Conservation (phyloP, 1,140 invertebrate genomes). For the Diabrotica undecimpunctata region DNA sequence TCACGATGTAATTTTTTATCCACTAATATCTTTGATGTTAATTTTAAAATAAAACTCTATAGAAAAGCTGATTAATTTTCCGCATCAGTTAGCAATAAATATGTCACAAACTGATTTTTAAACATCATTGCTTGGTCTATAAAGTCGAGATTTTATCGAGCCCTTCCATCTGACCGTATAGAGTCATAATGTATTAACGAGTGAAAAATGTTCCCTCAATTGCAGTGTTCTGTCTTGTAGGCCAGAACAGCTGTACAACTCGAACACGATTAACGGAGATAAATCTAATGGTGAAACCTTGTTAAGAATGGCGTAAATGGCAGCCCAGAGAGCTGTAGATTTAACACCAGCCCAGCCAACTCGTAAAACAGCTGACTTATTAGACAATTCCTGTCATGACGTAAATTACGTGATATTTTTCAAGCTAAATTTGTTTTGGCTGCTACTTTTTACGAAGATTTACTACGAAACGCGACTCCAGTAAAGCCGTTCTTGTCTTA, state of each 20-base stretch:
- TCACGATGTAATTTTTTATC: no score
- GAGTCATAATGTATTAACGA: constrained; percentile 39
- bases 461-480: no score
- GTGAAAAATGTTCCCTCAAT: constrained; percentile 39
- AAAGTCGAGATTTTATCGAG: constrained; percentile 4
- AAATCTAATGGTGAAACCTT: constrained; percentile 46
- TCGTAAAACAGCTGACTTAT: constrained; percentile 33
- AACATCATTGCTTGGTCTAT: not conserved
- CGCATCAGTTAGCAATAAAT: no score
- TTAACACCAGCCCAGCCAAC: constrained; percentile 30
- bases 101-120: no score
- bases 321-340: constrained; percentile 38
- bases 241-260: constrained; percentile 40
- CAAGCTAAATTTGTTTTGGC: constrained; percentile 13
- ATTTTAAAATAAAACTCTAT: no score
- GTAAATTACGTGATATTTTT: constrained; percentile 18
- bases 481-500: not conserved
- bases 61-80: no score
- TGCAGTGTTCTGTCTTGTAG: constrained; percentile 41
- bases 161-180: constrained; percentile 37
- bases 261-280: constrained; percentile 44
- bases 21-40: no score
- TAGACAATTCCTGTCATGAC: constrained; percentile 31
- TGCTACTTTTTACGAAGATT: constrained; percentile 4
- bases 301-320: constrained; percentile 43